Percentiles rank a stretch among this genome's conserved stretches.
phyloP scores from a whole-genome alignment of 1,140 invertebrate species.

The Caenorhabditis elegans region WBcel235 BX284603.4:9343001-9343500 shows the following conservation, averaged over 20 bases:
- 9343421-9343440: conserved; percentile 50
- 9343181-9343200: neutral
- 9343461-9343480: conserved; percentile 61
- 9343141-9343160: conserved; percentile 13
- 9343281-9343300: neutral
- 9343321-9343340: conserved; percentile 65
- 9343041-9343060: no score
- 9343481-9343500: conserved; percentile 10
- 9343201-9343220: neutral
- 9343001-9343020: no score
- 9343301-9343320: neutral
- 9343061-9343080: neutral
- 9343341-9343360: conserved; percentile 63
- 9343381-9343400: conserved; percentile 62
- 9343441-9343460: conserved; percentile 58
- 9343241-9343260: no score
- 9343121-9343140: neutral
- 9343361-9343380: conserved; percentile 61
- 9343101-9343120: no score
- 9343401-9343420: conserved; percentile 53
- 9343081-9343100: neutral
- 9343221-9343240: no score
- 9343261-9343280: neutral
- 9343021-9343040: no score
- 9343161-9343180: no score